These are phyloP conservation scores for Caenorhabditis afra DNA, from an alignment of 2,888 invertebrate species.

Conservation along the genomic window DNA sequence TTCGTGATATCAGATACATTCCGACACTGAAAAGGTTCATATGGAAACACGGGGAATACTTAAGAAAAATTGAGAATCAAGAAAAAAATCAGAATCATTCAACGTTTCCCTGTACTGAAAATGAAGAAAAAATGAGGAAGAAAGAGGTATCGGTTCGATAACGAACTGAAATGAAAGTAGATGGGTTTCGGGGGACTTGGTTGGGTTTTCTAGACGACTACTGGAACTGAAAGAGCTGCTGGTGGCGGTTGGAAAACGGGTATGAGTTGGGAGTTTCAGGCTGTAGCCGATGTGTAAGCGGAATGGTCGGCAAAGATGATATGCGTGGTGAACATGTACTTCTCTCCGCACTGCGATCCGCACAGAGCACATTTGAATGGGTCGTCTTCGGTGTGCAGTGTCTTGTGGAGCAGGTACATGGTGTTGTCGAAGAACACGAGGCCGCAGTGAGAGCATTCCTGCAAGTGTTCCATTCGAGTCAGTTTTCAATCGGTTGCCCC, in stretches of 20 bases:
- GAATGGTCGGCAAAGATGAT: conserved; percentile 85
- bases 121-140: conserved; percentile 24
- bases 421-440: conserved; percentile 96
- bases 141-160: conserved; percentile 17
- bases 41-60: conserved; percentile 42
- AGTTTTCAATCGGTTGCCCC: conserved; percentile 4
- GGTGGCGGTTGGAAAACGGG: not conserved
- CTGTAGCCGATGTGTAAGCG: conserved; percentile 48
- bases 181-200: conserved; percentile 12
- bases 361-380: conserved; percentile 92
- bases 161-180: conserved; percentile 2
- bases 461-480: conserved; percentile 13
- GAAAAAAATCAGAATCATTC: conserved; percentile 44
- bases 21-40: not conserved
- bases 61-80: conserved; percentile 44
- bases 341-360: conserved; percentile 93
- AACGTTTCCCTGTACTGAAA: conserved; percentile 42
- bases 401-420: conserved; percentile 96
- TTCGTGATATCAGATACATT: not conserved
- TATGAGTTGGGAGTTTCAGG: conserved; percentile 12
- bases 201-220: conserved; percentile 34
- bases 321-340: conserved; percentile 97
- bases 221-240: conserved; percentile 49
- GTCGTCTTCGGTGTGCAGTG: conserved; percentile 93
- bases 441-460: conserved; percentile 89